A percentile compares a stretch with the other conserved stretches of the same genome.
phyloP scores from a whole-genome alignment of 2,797 vertebrate genomes.

The Malurus splendens region DNA sequence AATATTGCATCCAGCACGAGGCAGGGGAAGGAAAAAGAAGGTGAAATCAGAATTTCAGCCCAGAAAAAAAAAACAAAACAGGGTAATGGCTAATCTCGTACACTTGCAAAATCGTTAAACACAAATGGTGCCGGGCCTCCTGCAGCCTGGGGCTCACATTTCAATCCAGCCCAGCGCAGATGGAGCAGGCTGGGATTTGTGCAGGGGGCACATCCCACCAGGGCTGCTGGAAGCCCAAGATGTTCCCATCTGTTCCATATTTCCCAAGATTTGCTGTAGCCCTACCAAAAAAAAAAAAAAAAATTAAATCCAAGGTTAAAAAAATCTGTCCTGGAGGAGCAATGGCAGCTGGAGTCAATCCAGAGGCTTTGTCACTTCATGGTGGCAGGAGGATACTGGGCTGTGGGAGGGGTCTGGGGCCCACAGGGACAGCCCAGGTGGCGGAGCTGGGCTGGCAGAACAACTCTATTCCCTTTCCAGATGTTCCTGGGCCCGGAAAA shows the following conservation, averaged over 20 bases:
- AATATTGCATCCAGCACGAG: constrained; percentile 26
- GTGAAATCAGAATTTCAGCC: constrained; percentile 13
- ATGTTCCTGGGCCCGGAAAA: background rate
- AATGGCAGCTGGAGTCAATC: background rate
- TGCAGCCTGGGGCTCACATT: background rate
- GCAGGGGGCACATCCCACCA: background rate
- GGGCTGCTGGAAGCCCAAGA: background rate
- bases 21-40: background rate
- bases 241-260: background rate
- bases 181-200: background rate
- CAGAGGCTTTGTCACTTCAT: background rate
- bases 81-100: background rate
- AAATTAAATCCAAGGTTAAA: background rate
- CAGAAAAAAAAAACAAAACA: background rate
- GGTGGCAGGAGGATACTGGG: background rate
- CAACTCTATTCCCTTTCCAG: background rate
- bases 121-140: background rate
- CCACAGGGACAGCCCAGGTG: background rate
- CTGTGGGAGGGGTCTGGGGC: background rate
- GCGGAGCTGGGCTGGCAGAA: background rate
- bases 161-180: background rate
- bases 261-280: background rate
- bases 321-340: background rate
- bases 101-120: background rate
- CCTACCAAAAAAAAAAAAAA: background rate